A percentile compares a stretch with the other conserved stretches of the same genome.
These are phyloP conservation scores for Spongilla lacustris DNA, from an alignment of 37 sponge, comb jelly and placozoan species.

Conservation along the genomic window DNA sequence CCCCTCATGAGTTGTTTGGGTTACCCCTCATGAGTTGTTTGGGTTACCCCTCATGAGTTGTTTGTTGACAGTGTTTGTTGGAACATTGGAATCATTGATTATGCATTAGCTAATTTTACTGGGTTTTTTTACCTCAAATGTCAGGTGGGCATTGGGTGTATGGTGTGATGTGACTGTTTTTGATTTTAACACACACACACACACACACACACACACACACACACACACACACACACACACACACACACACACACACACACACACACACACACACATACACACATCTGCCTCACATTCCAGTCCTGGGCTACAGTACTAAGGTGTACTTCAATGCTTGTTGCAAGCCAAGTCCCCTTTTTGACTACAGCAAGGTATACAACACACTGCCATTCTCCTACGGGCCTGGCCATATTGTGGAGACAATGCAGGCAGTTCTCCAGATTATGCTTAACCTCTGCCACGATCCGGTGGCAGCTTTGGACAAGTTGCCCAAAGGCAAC, in stretches of 20 bases:
- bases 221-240: too few species aligned
- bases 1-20: too few species aligned
- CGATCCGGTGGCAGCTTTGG: slow-evolving; percentile 42
- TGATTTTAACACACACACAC: too few species aligned
- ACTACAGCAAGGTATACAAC: slow-evolving; percentile 26
- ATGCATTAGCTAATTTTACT: too few species aligned
- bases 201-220: too few species aligned
- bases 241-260: neutral
- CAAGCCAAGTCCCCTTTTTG: slow-evolving; percentile 69
- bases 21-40: too few species aligned
- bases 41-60: too few species aligned
- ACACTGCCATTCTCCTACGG: slow-evolving; percentile 56
- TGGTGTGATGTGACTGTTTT: too few species aligned
- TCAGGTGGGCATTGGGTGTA: too few species aligned
- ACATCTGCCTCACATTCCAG: slow-evolving; percentile 18
- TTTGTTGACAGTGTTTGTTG: too few species aligned
- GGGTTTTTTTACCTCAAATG: too few species aligned
- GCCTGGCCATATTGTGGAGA: slow-evolving; percentile 55
- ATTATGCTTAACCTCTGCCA: slow-evolving; percentile 54
- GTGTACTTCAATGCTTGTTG: slow-evolving; percentile 86
- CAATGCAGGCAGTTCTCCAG: slow-evolving; percentile 50
- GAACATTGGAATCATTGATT: too few species aligned
- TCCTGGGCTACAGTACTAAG: slow-evolving; percentile 80
- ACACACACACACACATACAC: neutral
- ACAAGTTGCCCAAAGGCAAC: slow-evolving; percentile 39